phyloP scores from a whole-genome alignment of 2,888 invertebrate species.

The Cordilura impudica region DNA sequence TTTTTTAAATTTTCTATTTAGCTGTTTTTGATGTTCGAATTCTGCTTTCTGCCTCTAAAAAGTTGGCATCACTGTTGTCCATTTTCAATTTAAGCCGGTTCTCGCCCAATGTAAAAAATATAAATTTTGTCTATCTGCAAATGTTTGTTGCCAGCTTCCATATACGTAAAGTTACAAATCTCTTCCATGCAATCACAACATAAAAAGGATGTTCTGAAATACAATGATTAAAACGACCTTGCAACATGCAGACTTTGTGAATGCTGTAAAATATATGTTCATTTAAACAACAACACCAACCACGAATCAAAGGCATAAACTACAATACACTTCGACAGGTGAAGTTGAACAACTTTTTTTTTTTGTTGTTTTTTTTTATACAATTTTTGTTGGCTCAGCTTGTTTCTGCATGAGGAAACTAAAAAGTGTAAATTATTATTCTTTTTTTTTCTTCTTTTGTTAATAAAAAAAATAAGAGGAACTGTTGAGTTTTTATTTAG shows the following conservation, averaged over 20 bases:
- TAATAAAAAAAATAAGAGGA: not conserved
- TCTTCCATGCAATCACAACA: too few species aligned
- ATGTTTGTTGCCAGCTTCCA: too few species aligned
- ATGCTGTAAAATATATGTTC: conserved; percentile 12
- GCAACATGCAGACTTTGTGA: conserved; percentile 18
- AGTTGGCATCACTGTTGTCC: too few species aligned
- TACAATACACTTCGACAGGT: conserved; percentile 42
- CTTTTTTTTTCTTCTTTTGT: not conserved
- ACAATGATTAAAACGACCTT: conserved; percentile 44
- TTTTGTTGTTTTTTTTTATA: not conserved
- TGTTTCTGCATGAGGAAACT: conserved; percentile 38
- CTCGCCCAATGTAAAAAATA: too few species aligned
- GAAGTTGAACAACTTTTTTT: conserved; percentile 55
- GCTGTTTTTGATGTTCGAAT: too few species aligned
- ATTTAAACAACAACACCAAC: not conserved
- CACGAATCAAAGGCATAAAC: conserved; percentile 19
- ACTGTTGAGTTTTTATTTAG: not conserved
- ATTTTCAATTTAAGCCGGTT: too few species aligned
- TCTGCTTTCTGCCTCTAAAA: too few species aligned
- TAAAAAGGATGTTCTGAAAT: conserved; percentile 28
- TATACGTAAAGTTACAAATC: too few species aligned
- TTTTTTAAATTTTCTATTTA: too few species aligned
- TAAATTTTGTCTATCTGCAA: too few species aligned
- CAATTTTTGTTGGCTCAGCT: not conserved
- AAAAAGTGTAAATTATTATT: conserved; percentile 31